These are phyloP conservation scores for Tokudaia muenninki DNA, from an alignment of 2,797 vertebrate species.

Conservation along the genomic window DNA sequence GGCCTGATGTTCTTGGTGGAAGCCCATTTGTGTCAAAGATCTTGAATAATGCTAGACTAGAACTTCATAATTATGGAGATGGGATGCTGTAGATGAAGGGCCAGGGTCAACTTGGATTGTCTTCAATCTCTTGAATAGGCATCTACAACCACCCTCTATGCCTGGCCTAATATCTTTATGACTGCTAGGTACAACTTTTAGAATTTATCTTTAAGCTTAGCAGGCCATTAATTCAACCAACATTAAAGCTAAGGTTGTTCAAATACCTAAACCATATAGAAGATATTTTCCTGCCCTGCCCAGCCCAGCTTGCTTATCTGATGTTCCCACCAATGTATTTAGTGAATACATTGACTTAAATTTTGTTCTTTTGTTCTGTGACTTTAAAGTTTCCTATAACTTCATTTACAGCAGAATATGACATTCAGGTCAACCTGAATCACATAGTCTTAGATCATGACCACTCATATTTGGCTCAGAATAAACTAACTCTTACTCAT, in stretches of 20 bases:
- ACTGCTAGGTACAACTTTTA: not conserved
- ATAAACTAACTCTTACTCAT: not conserved
- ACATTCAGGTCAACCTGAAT: not conserved
- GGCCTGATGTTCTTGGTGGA: not conserved
- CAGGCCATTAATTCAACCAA: not conserved
- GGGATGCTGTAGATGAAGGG: not conserved
- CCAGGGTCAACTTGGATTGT: not conserved
- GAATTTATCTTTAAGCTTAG: not conserved
- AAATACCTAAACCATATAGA: not conserved
- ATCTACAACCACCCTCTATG: not conserved
- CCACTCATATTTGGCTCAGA: not conserved
- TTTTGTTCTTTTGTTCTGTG: not conserved
- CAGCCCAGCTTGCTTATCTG: not conserved
- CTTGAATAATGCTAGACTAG: not conserved
- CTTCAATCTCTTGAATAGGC: not conserved
- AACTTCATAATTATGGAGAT: not conserved
- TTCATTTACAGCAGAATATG: not conserved
- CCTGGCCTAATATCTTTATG: not conserved
- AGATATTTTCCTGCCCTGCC: not conserved
- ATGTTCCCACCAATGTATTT: not conserved
- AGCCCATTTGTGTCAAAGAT: not conserved
- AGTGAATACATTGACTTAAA: not conserved
- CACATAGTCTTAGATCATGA: not conserved
- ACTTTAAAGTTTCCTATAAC: not conserved
- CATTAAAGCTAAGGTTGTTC: not conserved